Base-by-base conservation (phyloP, 2,888 invertebrate genomes). In the Agrilus mali region DNA sequence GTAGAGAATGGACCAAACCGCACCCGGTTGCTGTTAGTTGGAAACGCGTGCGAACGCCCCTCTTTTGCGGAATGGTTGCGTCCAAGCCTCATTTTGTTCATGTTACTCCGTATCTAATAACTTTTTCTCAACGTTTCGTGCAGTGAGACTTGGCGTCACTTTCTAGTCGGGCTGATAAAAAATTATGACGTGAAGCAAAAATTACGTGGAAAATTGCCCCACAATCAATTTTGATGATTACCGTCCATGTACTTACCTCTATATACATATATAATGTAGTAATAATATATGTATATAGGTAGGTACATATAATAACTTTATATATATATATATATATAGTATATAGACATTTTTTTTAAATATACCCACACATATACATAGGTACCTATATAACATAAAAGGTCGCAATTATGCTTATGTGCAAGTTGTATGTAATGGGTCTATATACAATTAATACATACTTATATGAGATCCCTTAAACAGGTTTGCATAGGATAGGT, bases 31-130 rank as follows among this genome's bases (percentile, higher is more conserved):
- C 56, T 55, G 48, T 47, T 49, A 51, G 50, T 53, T 54, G 59
- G 59, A 59, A 56, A 50, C 45, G 45, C 48, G 44, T 55, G 57
- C 60, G 56, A 56, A 61, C 67, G 61, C 64, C 66, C 67, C 67
- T 60, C 58, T 51, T 53, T 52, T 54, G 52, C 51, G 59, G 57
- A 67, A 66, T 69, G 69, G 69, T 68, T 68, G 54, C 55, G 63
- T 58, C 69, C 68, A 56, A 65, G 64, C 65, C 67, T 66, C 66
- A 66, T 67, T 67, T 65, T 66, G 67, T 65, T 65, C 66, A 64
- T 64, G 60, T 60, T 56, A 58, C 60, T 60, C 59, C 55, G 55
- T 60, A 61, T 60, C 64, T 61, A 60, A 59, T 63, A 61, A 63
- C 55, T 65, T 64, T 65, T 65, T 60, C 64, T 58, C 57, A 56